Conservation (phyloP, 2,797 vertebrate genomes). For the Cossypha heuglini region DNA sequence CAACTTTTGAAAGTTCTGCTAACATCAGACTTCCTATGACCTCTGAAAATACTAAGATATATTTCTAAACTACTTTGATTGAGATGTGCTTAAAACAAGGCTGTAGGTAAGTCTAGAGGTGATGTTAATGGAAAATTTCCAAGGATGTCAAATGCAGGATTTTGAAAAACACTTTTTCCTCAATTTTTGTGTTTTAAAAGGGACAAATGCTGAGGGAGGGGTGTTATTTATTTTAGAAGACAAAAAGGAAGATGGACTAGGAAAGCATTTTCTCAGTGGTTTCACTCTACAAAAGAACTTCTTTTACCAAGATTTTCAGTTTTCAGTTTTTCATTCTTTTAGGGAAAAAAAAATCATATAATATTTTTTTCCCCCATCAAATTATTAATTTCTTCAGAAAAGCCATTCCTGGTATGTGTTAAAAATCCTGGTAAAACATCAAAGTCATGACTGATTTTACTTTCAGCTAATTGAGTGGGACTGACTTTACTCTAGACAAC, state of each 20-base stretch:
- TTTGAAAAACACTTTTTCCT: background rate
- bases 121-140: background rate
- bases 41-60: background rate
- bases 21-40: background rate
- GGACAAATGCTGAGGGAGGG: no score
- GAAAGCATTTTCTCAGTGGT: background rate
- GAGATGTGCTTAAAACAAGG: background rate
- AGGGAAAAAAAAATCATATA: no score
- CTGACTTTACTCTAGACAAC: accelerated
- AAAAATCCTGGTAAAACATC: background rate
- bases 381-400: background rate
- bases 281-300: background rate
- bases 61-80: background rate
- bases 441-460: background rate
- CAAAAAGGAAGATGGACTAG: background rate
- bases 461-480: background rate
- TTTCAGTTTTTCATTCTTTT: background rate
- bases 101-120: background rate
- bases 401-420: background rate
- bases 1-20: background rate
- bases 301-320: background rate
- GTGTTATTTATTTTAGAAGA: background rate
- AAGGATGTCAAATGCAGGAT: background rate
- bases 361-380: accelerated
- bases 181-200: background rate